Evolutionary conservation across 2,888 invertebrate species (phyloP).

Genomic region (Plagiodera versicolora): DNA sequence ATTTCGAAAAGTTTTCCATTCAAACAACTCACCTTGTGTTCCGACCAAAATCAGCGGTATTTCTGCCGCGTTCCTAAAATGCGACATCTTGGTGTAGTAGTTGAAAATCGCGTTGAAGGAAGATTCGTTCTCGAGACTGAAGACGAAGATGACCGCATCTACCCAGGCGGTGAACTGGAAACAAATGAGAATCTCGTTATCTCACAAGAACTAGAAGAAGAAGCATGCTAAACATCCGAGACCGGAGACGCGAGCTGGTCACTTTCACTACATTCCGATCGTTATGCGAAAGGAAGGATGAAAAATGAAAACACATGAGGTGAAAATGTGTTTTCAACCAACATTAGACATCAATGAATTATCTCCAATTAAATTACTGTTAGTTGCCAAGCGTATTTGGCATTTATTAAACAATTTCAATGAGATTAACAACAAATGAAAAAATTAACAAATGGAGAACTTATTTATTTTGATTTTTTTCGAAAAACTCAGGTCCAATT

Average conservation of each 20-base stretch:
- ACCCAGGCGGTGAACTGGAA: slow-evolving; percentile 97
- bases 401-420: no score
- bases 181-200: slow-evolving; percentile 4
- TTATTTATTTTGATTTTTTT: no score
- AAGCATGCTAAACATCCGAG: not conserved
- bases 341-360: no score
- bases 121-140: slow-evolving; percentile 95
- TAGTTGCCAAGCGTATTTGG: no score
- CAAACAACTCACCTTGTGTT: slow-evolving; percentile 87
- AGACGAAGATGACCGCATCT: slow-evolving; percentile 98
- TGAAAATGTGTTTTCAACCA: no score
- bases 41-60: slow-evolving; percentile 97
- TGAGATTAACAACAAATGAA: no score
- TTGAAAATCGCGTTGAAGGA: slow-evolving; percentile 95
- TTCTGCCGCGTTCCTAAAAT: slow-evolving; percentile 89
- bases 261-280: not conserved
- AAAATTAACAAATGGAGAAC: no score
- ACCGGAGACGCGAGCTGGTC: not conserved
- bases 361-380: no score
- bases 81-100: slow-evolving; percentile 96
- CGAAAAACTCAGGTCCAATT: no score
- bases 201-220: not conserved
- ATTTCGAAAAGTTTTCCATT: no score
- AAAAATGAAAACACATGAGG: not conserved
- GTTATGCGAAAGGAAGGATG: not conserved